Conservation (phyloP, 2,888 invertebrate species). For the Conus canariensis region DNA sequence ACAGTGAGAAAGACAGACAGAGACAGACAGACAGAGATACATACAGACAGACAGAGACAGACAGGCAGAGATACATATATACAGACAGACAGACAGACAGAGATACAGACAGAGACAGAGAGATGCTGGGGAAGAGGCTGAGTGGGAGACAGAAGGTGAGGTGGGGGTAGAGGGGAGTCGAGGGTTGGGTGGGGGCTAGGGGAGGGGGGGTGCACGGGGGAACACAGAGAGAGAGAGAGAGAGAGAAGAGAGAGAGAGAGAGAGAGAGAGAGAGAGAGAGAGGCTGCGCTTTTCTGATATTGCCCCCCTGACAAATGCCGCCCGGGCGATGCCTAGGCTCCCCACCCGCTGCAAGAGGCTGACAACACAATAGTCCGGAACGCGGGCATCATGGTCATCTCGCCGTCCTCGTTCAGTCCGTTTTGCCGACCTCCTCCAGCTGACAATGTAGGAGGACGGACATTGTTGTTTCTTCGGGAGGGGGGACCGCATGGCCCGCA, state of each 20-base stretch:
- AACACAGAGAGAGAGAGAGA: neutral
- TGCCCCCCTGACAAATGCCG: neutral
- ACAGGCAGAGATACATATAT: too few species aligned
- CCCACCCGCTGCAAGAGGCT: neutral
- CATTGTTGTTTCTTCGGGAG: too few species aligned
- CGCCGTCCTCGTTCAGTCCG: neutral
- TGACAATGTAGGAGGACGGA: neutral
- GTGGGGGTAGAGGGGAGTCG: neutral
- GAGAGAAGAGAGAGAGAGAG: neutral
- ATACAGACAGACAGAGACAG: too few species aligned
- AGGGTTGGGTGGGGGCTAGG: neutral
- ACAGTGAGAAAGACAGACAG: too few species aligned
- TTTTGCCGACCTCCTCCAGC: neutral
- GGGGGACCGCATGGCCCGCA: too few species aligned
- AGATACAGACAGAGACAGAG: too few species aligned
- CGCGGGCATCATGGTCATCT: neutral
- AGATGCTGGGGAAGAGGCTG: too few species aligned
- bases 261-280: neutral
- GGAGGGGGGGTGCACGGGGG: too few species aligned
- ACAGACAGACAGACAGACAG: too few species aligned
- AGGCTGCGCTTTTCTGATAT: conserved; percentile 28
- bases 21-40: too few species aligned
- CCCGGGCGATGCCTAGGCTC: neutral
- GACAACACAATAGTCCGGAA: conserved; percentile 20
- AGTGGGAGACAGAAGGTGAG: too few species aligned